These are phyloP conservation scores for Leucoptera coffeella DNA, from an alignment of 2,888 invertebrate genomes.

Conservation along the genomic window DNA sequence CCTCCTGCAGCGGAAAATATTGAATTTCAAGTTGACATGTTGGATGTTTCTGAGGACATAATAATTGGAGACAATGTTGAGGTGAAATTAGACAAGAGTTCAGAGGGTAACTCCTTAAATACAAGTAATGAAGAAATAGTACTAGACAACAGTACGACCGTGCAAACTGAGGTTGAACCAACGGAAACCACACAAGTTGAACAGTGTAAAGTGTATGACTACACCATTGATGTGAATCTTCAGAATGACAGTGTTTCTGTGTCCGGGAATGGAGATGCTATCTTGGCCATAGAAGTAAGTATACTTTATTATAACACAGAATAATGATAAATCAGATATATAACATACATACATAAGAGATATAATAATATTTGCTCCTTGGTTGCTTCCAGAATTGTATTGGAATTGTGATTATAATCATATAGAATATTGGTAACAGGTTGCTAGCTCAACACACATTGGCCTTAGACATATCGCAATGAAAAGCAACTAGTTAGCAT, in stretches of 20 bases:
- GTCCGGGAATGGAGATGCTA: constrained; percentile 33
- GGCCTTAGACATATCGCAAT: neutral
- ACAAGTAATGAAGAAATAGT: constrained; percentile 26
- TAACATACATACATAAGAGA: too few relatives aligned
- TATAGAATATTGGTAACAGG: neutral
- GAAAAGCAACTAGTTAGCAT: too few relatives aligned
- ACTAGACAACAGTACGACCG: constrained; percentile 33
- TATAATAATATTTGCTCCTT: too few relatives aligned
- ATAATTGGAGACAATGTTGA: constrained; percentile 31
- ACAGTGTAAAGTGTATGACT: constrained; percentile 34
- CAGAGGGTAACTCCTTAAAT: constrained; percentile 10
- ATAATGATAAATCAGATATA: too few relatives aligned
- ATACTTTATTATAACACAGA: too few relatives aligned
- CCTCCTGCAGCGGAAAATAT: constrained; percentile 13
- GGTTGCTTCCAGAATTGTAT: too few relatives aligned
- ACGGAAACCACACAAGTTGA: constrained; percentile 10
- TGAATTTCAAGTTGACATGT: constrained; percentile 29
- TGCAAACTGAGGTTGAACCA: constrained; percentile 13
- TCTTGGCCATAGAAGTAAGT: constrained; percentile 39
- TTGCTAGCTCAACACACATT: neutral
- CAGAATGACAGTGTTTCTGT: constrained; percentile 25
- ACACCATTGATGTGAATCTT: constrained; percentile 28
- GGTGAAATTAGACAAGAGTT: constrained; percentile 18
- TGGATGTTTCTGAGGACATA: constrained; percentile 43
- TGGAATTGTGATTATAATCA: too few relatives aligned